Base-by-base conservation (phyloP, 2,797 vertebrate species). In the Toxotes lorentzi region DNA sequence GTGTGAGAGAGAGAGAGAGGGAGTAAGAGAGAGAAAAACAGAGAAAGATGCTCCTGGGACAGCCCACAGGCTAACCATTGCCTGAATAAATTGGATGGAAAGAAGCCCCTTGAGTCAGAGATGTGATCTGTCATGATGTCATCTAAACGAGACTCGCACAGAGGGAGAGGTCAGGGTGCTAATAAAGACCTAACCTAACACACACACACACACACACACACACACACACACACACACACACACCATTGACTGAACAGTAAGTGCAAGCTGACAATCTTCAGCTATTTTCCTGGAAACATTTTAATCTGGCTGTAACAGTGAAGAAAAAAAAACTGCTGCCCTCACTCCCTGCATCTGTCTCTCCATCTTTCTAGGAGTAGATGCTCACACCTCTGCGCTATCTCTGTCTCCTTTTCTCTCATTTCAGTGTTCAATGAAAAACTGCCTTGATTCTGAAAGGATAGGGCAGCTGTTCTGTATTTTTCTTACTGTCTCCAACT, bases 71-170 rank as follows among this genome's bases (percentile, higher is more conserved):
- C 82, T 88, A 88, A 90, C 84, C 79, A 86, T 78, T 85, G 89
- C 86, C 90, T 90, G 89, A 92, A 91, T 90, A 89, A 93, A 94
- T 91, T 92, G 91, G 91, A 94, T 80, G 88, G 93, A 91, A 92
- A 90, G 87, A 89, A 88, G 85, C 83, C 86, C 85, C 88, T 89
- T 69, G 81, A 88, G 92, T 85, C 30, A 66, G 85, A 89, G 86
- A 89, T 73, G 87, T 92, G 92, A 92, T 92, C 88, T 87, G 91
- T 93, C 93, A 93, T 91, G 90, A 94, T 93, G 92, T 89, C 86
- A 87, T 90, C 91, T 89, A 83, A 94, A 94, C 78, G 84, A 93
- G 74, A 77, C 80, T 76, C 40, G 32, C 54, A 83, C 53, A 69
- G 64, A 80, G 74, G 73, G 70, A 81, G 84, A 86, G 82, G 87